Percentiles rank a stretch among this genome's conserved stretches.
Conservation (phyloP, 2,797 vertebrate species). For the Sciurus vulgaris region DNA sequence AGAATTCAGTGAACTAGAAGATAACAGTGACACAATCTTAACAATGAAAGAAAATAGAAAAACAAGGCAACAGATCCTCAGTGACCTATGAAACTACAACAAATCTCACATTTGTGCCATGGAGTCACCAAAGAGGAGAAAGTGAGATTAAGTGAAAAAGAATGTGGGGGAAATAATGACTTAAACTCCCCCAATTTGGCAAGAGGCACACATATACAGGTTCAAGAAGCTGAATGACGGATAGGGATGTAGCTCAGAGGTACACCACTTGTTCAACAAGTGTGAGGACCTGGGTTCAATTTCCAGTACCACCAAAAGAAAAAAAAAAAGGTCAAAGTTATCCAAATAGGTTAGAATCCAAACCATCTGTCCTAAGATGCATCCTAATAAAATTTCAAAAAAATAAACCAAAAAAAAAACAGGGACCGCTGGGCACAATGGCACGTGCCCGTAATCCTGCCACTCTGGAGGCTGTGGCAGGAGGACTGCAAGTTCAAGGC, state of each 20-base stretch:
- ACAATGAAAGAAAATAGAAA: background rate
- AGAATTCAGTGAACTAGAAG: background rate
- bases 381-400: slow-evolving; percentile 18
- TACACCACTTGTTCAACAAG: too few species aligned
- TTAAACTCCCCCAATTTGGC: background rate
- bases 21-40: background rate
- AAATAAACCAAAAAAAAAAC: background rate
- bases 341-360: background rate
- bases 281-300: too few species aligned
- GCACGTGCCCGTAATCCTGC: too few species aligned
- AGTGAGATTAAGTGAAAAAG: background rate
- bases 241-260: too few species aligned
- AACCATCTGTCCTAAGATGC: background rate
- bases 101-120: background rate
- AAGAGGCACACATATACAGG: background rate
- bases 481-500: too few species aligned
- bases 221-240: background rate
- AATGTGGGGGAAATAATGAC: background rate
- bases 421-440: background rate
- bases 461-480: too few species aligned
- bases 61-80: background rate
- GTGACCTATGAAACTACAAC: background rate
- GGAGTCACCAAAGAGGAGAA: background rate
- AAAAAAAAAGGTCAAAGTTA: background rate
- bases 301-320: too few species aligned